Evolutionary conservation across 2,113 vertebrate genomes (phyloP).

Genomic region (Plecturocebus donacophilus): DNA sequence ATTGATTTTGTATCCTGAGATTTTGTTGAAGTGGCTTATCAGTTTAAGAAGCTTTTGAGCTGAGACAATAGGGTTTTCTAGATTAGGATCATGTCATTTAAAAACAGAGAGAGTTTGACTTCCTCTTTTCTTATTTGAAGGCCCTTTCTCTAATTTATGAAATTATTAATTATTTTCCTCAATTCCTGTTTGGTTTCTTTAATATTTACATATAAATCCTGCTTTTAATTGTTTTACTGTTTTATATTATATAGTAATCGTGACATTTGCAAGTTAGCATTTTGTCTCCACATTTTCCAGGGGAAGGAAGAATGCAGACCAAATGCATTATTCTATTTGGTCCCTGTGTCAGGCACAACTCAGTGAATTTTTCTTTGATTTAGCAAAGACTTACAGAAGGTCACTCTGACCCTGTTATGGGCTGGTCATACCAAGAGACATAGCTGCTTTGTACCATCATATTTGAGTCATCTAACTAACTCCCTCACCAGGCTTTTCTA

Average conservation of each 20-base stretch:
- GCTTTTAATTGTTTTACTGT: slow-evolving; percentile 13
- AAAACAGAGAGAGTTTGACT: too few species aligned
- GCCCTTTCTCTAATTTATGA: background rate
- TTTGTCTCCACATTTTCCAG: background rate
- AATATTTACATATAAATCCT: slow-evolving; percentile 2
- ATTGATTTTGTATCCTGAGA: too few species aligned
- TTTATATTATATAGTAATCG: background rate
- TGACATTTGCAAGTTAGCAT: slow-evolving; percentile 36
- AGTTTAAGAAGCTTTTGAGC: too few species aligned
- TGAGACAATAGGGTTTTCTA: too few species aligned
- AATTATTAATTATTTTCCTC: background rate
- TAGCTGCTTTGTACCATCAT: background rate
- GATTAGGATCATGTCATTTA: too few species aligned
- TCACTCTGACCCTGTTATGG: background rate
- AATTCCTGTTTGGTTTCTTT: background rate
- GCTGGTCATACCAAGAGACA: background rate
- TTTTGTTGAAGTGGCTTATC: too few species aligned
- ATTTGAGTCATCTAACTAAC: slow-evolving; percentile 4
- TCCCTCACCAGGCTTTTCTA: background rate
- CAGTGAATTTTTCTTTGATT: slow-evolving; percentile 47
- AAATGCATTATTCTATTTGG: background rate
- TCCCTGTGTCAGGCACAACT: background rate
- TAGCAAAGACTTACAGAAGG: slow-evolving; percentile 19
- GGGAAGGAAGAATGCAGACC: background rate
- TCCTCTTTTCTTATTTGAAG: too few species aligned